A percentile compares a stretch with the other conserved stretches of the same genome.
phyloP scores from a whole-genome alignment of 2,797 vertebrate genomes.

The Sparidentex hasta region DNA sequence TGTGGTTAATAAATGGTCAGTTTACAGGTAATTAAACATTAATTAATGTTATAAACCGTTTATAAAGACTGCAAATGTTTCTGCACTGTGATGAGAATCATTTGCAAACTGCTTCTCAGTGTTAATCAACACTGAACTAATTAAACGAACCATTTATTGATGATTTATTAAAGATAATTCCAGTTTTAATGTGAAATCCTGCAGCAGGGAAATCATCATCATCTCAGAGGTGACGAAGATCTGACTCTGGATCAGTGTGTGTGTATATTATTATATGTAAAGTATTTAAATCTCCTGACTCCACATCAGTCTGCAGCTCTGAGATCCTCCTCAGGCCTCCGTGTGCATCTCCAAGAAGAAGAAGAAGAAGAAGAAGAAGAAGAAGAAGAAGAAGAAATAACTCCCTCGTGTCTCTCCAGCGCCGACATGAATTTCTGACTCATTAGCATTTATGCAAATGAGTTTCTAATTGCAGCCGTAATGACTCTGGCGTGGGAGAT shows the following conservation, averaged over 20 bases:
- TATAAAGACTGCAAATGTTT: too few species aligned
- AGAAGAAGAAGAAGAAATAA: not conserved
- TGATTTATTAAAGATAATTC: too few species aligned
- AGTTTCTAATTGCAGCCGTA: conserved; percentile 86
- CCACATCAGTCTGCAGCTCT: not conserved
- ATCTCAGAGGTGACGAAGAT: too few species aligned
- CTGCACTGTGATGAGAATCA: too few species aligned
- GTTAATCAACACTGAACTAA: too few species aligned
- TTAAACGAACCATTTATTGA: too few species aligned
- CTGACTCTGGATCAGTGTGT: not conserved
- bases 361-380: not conserved
- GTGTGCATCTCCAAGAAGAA: not conserved
- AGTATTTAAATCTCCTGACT: too few species aligned
- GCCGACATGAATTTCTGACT: conserved; percentile 76
- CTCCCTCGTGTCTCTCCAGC: conserved; percentile 65
- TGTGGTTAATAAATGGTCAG: too few species aligned
- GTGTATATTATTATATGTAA: not conserved
- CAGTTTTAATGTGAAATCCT: not conserved
- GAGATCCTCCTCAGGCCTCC: conserved; percentile 56
- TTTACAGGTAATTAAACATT: too few species aligned
- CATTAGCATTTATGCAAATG: conserved; percentile 90
- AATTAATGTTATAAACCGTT: too few species aligned
- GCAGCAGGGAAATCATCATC: accelerated
- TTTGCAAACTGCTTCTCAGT: too few species aligned
- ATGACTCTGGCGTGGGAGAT: conserved; percentile 85